A percentile compares a stretch with the other conserved stretches of the same genome.
Evolutionary conservation across 2,888 invertebrate species (phyloP).

Genomic region (Drosophila testacea): DNA sequence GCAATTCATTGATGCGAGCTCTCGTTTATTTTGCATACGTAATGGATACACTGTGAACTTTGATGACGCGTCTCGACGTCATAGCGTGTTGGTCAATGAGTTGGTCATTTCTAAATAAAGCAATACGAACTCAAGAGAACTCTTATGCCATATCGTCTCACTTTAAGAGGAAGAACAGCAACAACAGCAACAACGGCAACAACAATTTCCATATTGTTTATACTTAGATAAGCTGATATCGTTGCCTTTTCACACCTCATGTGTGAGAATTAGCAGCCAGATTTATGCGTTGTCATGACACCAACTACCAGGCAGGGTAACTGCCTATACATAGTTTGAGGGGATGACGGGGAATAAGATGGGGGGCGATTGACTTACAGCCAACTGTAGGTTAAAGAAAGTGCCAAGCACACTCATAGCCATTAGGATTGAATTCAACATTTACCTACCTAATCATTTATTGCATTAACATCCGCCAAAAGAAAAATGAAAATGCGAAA

Average conservation of each 20-base stretch:
- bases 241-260: conserved; percentile 46
- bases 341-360: background rate
- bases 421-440: background rate
- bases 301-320: background rate
- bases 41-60: background rate
- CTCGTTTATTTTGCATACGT: background rate
- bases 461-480: conserved; percentile 5
- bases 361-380: background rate
- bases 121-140: conserved; percentile 5
- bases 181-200: background rate
- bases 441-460: conserved; percentile 10
- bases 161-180: conserved; percentile 2
- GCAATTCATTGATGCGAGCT: background rate
- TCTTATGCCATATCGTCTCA: conserved; percentile 4
- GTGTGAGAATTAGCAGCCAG: conserved; percentile 65
- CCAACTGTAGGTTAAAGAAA: conserved; percentile 7
- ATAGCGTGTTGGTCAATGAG: background rate
- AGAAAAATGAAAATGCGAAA: background rate
- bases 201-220: conserved; percentile 4
- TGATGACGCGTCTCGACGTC: background rate
- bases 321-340: background rate
- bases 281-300: conserved; percentile 39
- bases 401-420: background rate
- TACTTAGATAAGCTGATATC: conserved; percentile 24
- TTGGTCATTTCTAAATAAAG: conserved; percentile 40